A percentile compares a stretch with the other conserved stretches of the same genome.
Conservation (phyloP, 2,888 invertebrate species). For the Bellardia bayeri region DNA sequence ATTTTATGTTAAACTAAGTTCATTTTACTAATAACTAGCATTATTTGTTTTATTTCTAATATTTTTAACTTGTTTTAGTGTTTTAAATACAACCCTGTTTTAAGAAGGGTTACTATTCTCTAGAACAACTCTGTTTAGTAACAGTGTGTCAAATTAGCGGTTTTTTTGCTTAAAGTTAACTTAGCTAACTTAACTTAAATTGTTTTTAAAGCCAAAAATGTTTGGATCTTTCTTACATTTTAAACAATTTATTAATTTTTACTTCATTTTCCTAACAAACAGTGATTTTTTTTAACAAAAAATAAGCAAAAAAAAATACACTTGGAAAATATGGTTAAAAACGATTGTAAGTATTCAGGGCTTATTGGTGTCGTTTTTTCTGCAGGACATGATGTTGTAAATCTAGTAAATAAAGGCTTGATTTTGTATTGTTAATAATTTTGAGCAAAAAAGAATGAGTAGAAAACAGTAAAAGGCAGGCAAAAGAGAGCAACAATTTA, state of each 20-base stretch:
- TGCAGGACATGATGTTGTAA: not conserved
- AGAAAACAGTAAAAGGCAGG: not conserved
- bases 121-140: too few species aligned
- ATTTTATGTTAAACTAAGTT: too few species aligned
- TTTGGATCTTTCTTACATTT: not conserved
- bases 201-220: not conserved
- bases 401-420: conserved; percentile 38
- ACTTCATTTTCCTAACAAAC: not conserved
- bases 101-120: too few species aligned
- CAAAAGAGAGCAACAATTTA: not conserved
- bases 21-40: too few species aligned
- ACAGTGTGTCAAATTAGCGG: too few species aligned
- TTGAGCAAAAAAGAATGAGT: not conserved
- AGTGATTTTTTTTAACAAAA: not conserved
- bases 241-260: not conserved
- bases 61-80: too few species aligned
- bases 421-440: conserved; percentile 35
- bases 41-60: too few species aligned
- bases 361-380: not conserved
- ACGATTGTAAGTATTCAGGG: conserved; percentile 3
- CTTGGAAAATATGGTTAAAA: not conserved
- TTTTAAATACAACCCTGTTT: too few species aligned
- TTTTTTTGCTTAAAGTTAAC: too few species aligned
- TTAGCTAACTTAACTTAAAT: too few species aligned
- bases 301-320: not conserved